Evolutionary conservation across 2,113 vertebrate genomes (phyloP), one percentile per base, ranked within the genome.

Genomic region (Potamarius usumacintae): DNA sequence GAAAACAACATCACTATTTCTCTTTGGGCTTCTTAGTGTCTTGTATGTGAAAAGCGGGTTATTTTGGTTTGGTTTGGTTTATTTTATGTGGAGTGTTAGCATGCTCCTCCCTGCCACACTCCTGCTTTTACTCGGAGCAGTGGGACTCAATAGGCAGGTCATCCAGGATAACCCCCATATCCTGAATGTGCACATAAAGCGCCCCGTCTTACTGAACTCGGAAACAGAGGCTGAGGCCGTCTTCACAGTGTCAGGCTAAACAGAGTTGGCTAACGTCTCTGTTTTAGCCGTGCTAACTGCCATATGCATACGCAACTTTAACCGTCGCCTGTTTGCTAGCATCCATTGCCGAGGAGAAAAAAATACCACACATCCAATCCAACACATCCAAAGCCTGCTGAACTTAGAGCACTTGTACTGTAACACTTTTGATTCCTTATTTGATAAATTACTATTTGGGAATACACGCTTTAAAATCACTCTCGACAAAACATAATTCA

Each of bases 151-250:
- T 95, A 93, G 91, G 52, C 77, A 91, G 93, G 94, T 95, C 95
- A 95, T 93, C 90, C 95, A 96, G 95, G 95, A 96, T 96, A 95
- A 96, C 95, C 95, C 94, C 93, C 92, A 95, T 94, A 95, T 95
- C 95, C 95, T 95, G 95, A 96, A 94, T 94, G 94, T 93, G 93
- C 93, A 92, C 93, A 95, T 94, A 91, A 90, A 86, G 87, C 90
- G 92, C 88, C 93, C 94, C 89, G 93, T 91, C 93, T 92, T 94
- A 93, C 93, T 92, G 15, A 92, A 93, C 90, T 88, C 34, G 85
- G 77, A 90, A 88, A 87, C 65, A 42, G 63, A 65, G 69, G 87
- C 57, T 8, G 52, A 52, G 65, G 62, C 20, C 27, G 55, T 86
- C 34, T 30, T 83, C 42, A 79, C 34, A 82, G 30, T 42, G 69